Conservation (phyloP, 2,797 vertebrate genomes). For the Alosa sapidissima region DNA sequence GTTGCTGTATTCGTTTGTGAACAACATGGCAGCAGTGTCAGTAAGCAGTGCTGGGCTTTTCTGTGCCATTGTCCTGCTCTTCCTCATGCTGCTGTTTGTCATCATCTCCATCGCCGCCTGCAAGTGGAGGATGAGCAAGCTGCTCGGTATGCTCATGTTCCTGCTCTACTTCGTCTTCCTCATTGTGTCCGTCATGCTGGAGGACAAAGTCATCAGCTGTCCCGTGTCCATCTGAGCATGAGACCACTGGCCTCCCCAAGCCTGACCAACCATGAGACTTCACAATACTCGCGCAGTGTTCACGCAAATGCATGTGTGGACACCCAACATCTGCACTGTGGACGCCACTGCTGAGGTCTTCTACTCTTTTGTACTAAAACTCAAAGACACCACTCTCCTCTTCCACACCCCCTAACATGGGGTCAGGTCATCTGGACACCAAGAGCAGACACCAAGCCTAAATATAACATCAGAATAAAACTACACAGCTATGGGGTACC, state of each 20-base stretch:
- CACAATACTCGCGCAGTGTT: background rate
- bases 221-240: slow-evolving; percentile 84
- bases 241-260: slow-evolving; percentile 2
- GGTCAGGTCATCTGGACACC: background rate
- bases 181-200: slow-evolving; percentile 91
- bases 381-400: background rate
- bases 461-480: background rate
- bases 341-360: background rate
- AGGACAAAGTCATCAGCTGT: slow-evolving; percentile 89
- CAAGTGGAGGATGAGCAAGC: slow-evolving; percentile 97
- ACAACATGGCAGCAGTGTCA: slow-evolving; percentile 76
- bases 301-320: background rate
- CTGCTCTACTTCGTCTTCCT: slow-evolving; percentile 94
- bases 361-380: background rate
- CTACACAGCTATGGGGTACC: background rate
- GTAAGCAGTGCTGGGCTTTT: slow-evolving; percentile 99
- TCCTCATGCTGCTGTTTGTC: slow-evolving; percentile 98
- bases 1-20: slow-evolving; percentile 82
- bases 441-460: background rate
- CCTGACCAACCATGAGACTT: background rate
- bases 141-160: slow-evolving; percentile 91
- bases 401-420: background rate
- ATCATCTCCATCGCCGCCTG: slow-evolving; percentile 92
- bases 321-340: background rate
- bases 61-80: slow-evolving; percentile 97